Base-by-base conservation (phyloP, 1,140 invertebrate species). In the Venturia canescens region DNA sequence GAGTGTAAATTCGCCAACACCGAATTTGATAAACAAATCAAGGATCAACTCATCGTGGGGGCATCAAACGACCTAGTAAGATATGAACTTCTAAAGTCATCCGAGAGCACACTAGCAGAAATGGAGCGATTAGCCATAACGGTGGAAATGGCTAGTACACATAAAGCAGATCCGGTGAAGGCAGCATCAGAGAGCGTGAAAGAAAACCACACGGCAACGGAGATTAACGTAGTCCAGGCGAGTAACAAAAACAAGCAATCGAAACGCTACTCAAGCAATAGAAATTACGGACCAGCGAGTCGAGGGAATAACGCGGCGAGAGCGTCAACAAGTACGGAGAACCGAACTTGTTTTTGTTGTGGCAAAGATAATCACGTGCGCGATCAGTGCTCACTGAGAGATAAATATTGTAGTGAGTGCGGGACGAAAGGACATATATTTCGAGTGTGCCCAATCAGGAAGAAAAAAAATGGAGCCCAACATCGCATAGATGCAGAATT, bases 31-130 rank as follows among this genome's bases (percentile, higher is more conserved):
- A 67, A 53, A 9, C 50, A 38, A 21, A 29, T 77, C 5, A 77
- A 77, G 63, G 75, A 77, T 16, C 75, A 77, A 26, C n/a, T 77
- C 18, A 77, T 77, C 34, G 34, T 53, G 15, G 75, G 75, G 0
- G 75, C 63, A 11, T 7, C 18, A 3, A 34, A 23, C 31, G 23
- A 23, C 21, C 57, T n/a, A 50, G 21, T 57, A 4, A 29, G 63
- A 60, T 87, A 84, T 67, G 85, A 85, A 66, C 71, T 80, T 3
- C 86, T 88, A 70, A 66, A 83, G 57, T 70, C 71, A 38, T 84
- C 86, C 1, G 83, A 86, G 1, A 80, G 84, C 57, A 81, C 84
- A 13, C 80, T 84, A 50, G 82, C 86, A 66, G 84, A 84, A 13
- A 72, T 87, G 31, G 82, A 81, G 27, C 27, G 63, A 6, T 66